Evolutionary conservation across 2,888 invertebrate genomes (phyloP), one percentile per base, ranked within the genome.

Genomic region (Sclerodermus sp.): DNA sequence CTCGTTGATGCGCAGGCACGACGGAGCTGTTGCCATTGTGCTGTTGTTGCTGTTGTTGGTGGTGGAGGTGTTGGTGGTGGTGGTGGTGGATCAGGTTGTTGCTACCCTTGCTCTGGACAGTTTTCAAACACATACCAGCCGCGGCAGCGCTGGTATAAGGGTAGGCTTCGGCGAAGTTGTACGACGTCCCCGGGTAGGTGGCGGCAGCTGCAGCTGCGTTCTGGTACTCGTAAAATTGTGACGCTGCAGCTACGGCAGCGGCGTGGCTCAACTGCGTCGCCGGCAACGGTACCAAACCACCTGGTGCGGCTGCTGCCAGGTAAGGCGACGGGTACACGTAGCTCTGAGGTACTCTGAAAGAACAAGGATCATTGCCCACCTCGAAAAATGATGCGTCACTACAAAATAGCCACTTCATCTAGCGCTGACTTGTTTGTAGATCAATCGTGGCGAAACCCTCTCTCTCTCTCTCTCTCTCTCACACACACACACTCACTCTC

Each of bases 181-280:
- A 85, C 67, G 88, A 88, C 64, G 88, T 87, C 57, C 87, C 87
- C 46, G 87, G 87, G 70, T 88, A 88, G 1, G 87, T 85, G 37
- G 84, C 86, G 9, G 80, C 80, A 37, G 89, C 89, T 1, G 89
- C 89, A 2, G 88, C 88, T 0, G 87, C 85, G 66, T 84, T 85
- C 70, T 90, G 90, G 78, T 91, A 90, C 80, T 90, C 90, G 74
- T 90, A 90, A 72, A 90, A 86, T 71, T 91, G 89, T 67, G 88
- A 87, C n/a, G 89, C 90, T 0, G 90, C 90, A 10, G 89, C 89
- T 47, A 90, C 83, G 0, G 89, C 89, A 8, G 89, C 89, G 1
- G 89, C 89, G 71, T 88, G 88, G 67, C 86, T 85, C 67, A 88
- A 77, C 70, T 87, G 88, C 29, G 82, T 79, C 53, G 86, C 87